phyloP scores from a whole-genome alignment of 1,140 invertebrate genomes.

The Tribolium castaneum region DNA sequence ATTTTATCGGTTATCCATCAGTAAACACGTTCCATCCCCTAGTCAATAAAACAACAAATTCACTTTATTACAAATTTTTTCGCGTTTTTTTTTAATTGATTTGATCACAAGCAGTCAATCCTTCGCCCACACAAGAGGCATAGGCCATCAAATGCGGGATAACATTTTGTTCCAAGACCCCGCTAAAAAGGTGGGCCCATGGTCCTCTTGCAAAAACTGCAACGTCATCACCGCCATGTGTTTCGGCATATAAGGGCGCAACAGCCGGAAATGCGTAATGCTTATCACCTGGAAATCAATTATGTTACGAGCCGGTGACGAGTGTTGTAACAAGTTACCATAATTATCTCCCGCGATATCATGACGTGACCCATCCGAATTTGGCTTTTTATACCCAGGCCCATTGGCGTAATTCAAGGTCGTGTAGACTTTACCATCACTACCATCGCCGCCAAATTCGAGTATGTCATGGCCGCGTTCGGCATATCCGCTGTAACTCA shows the following conservation, averaged over 20 bases:
- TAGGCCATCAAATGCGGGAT: slow-evolving; percentile 76
- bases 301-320: not conserved
- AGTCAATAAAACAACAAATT: not conserved
- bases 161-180: slow-evolving; percentile 75
- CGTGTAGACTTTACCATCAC: slow-evolving; percentile 72
- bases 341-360: slow-evolving; percentile 60
- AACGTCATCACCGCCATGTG: slow-evolving; percentile 73
- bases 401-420: slow-evolving; percentile 81
- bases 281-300: slow-evolving; percentile 48
- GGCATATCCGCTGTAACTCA: slow-evolving; percentile 69
- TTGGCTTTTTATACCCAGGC: slow-evolving; percentile 69
- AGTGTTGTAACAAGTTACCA: slow-evolving; percentile 52
- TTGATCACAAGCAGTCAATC: slow-evolving; percentile 63
- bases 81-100: not conserved
- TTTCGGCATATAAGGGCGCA: slow-evolving; percentile 66
- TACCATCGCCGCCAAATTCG: slow-evolving; percentile 60
- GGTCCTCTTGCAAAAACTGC: slow-evolving; percentile 72
- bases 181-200: slow-evolving; percentile 74
- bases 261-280: slow-evolving; percentile 65
- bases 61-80: not conserved
- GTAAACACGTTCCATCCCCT: not conserved
- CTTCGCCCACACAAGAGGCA: slow-evolving; percentile 71
- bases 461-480: slow-evolving; percentile 76
- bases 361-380: slow-evolving; percentile 53
- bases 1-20: not conserved